Evolutionary conservation across 1,140 invertebrate genomes (phyloP).

Genomic region (Stenopsyche tienmushanensis): DNA sequence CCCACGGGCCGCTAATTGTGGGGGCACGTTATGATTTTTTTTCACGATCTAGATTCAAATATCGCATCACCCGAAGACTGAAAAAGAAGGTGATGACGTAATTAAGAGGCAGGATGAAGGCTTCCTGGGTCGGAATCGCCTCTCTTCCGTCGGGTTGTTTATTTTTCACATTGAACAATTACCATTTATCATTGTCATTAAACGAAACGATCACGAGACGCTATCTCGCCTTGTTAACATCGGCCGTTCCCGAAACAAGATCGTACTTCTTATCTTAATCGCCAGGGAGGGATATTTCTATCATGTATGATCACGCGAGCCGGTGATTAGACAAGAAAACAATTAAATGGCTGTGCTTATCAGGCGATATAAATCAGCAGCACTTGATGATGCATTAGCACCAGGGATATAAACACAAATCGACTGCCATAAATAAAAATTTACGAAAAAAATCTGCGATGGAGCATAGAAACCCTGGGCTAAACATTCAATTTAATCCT

Average conservation of each 20-base stretch:
- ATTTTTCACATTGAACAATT: neutral
- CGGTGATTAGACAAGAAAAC: conserved; percentile 12
- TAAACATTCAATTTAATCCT: too few species aligned
- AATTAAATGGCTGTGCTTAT: neutral
- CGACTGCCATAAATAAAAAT: too few species aligned
- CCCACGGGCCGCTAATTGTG: too few species aligned
- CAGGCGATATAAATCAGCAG: neutral
- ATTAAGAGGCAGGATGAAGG: too few species aligned
- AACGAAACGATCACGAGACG: neutral
- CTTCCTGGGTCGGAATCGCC: too few species aligned
- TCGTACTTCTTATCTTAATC: neutral
- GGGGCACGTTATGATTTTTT: too few species aligned
- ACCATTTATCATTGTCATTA: conserved; percentile 9
- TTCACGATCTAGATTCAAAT: too few species aligned
- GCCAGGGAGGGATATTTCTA: conserved; percentile 7
- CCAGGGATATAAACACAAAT: too few species aligned
- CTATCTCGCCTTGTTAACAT: conserved; percentile 11
- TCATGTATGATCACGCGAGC: conserved; percentile 1
- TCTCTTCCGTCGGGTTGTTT: neutral
- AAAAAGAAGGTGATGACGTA: too few species aligned
- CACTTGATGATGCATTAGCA: neutral
- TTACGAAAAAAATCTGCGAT: too few species aligned
- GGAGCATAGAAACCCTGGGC: too few species aligned
- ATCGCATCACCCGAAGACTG: too few species aligned
- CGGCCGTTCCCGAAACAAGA: neutral